Evolutionary conservation across 2,888 invertebrate genomes (phyloP).

Genomic region (Tenthredo scrophulariae): DNA sequence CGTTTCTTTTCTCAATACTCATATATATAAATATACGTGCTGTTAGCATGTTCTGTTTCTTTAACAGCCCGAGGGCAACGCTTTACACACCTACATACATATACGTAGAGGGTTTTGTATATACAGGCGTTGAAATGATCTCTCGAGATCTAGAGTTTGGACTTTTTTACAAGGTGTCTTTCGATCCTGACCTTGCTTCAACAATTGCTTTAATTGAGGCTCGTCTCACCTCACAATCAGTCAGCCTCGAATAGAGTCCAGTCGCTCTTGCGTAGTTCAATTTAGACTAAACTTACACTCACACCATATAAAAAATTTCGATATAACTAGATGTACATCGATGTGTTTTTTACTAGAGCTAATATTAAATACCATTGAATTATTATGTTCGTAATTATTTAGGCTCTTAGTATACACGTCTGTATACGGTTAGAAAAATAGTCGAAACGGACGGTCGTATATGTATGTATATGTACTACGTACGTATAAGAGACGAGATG

Average conservation of each 20-base stretch:
- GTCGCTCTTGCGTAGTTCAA: neutral
- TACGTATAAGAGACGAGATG: neutral
- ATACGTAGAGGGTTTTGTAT: neutral
- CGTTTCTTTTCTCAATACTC: neutral
- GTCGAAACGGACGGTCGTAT: too few relatives aligned
- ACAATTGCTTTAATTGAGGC: conserved; percentile 45
- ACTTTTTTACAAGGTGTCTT: conserved; percentile 25
- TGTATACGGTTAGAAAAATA: too few relatives aligned
- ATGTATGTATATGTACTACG: too few relatives aligned
- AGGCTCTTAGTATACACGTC: too few relatives aligned
- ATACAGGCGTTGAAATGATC: conserved; percentile 12
- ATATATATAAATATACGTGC: too few relatives aligned
- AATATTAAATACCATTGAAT: too few relatives aligned
- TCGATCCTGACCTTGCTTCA: conserved; percentile 41
- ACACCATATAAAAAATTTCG: neutral
- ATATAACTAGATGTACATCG: neutral
- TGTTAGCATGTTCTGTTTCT: neutral
- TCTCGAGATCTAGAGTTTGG: conserved; percentile 2
- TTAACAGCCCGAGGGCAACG: neutral
- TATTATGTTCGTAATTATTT: too few relatives aligned
- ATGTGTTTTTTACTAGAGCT: too few relatives aligned
- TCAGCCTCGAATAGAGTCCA: neutral
- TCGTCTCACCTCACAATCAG: conserved; percentile 7
- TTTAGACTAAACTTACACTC: neutral
- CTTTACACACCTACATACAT: neutral